These are phyloP conservation scores for Iselma pallidipennis DNA, from an alignment of 2,888 invertebrate genomes.

Conservation along the genomic window DNA sequence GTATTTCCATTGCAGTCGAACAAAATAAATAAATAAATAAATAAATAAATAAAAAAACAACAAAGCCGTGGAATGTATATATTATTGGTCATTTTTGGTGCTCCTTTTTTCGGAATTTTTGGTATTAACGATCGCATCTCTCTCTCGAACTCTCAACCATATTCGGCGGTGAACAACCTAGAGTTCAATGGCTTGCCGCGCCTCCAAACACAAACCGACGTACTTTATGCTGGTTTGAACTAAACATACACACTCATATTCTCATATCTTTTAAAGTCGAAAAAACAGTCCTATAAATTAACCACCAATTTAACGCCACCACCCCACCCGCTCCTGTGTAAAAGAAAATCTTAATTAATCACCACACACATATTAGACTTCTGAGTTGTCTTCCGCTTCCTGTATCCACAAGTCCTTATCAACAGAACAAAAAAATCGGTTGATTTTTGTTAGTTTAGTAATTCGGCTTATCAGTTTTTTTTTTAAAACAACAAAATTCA, in stretches of 20 bases:
- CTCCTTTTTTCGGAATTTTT: conserved; percentile 25
- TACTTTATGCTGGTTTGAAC: conserved; percentile 29
- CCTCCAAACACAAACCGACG: conserved; percentile 47
- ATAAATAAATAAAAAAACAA: too few relatives aligned
- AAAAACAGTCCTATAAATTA: background rate
- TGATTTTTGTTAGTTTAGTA: background rate
- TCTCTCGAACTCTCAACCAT: conserved; percentile 53
- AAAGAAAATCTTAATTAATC: background rate
- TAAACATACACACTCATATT: conserved; percentile 18
- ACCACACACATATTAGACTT: conserved; percentile 1
- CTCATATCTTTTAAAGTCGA: background rate
- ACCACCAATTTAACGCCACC: background rate
- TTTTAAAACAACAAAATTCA: background rate
- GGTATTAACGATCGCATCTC: conserved; percentile 38
- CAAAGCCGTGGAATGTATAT: background rate
- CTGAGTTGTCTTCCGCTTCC: conserved; percentile 21
- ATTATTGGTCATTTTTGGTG: conserved; percentile 2
- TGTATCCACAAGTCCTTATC: conserved; percentile 2
- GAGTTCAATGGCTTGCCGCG: conserved; percentile 55
- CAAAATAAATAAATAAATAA: too few relatives aligned
- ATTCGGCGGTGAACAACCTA: conserved; percentile 57
- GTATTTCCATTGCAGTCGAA: background rate
- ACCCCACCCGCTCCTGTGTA: background rate
- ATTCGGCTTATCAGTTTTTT: background rate
- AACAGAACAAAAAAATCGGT: too few relatives aligned